These are phyloP conservation scores for Cheumatopsyche charites DNA, from an alignment of 1,140 invertebrate genomes.

Conservation along the genomic window DNA sequence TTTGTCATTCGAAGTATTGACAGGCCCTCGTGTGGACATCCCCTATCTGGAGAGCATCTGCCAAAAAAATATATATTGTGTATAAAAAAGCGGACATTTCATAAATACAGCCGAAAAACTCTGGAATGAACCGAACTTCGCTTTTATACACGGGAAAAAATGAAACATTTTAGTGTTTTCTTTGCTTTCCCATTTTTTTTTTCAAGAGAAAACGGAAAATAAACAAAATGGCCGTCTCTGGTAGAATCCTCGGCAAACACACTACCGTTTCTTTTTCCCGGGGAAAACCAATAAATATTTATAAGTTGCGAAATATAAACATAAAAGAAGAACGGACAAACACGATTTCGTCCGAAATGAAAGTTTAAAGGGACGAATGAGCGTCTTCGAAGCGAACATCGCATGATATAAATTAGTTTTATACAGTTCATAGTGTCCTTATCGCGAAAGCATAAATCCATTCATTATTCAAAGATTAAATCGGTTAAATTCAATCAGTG, in stretches of 20 bases:
- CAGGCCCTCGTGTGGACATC: slow-evolving; percentile 41
- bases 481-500: slow-evolving; percentile 20
- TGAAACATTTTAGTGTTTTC: slow-evolving; percentile 15
- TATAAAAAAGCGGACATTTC: neutral
- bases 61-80: slow-evolving; percentile 19
- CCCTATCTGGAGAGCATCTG: slow-evolving; percentile 2
- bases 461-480: slow-evolving; percentile 18
- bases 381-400: too few species aligned
- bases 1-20: slow-evolving; percentile 49
- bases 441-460: slow-evolving; percentile 14
- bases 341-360: too few species aligned
- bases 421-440: neutral
- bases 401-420: too few species aligned
- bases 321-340: too few species aligned
- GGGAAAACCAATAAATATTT: slow-evolving; percentile 17
- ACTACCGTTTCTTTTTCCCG: slow-evolving; percentile 10
- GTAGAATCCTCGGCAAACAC: slow-evolving; percentile 15
- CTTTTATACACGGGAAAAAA: neutral
- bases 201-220: slow-evolving; percentile 6
- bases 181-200: too few species aligned
- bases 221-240: slow-evolving; percentile 16
- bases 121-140: neutral
- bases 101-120: neutral
- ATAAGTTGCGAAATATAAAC: neutral
- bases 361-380: too few species aligned